phyloP scores from a whole-genome alignment of 2,888 invertebrate species.

The Tenthredo livida region DNA sequence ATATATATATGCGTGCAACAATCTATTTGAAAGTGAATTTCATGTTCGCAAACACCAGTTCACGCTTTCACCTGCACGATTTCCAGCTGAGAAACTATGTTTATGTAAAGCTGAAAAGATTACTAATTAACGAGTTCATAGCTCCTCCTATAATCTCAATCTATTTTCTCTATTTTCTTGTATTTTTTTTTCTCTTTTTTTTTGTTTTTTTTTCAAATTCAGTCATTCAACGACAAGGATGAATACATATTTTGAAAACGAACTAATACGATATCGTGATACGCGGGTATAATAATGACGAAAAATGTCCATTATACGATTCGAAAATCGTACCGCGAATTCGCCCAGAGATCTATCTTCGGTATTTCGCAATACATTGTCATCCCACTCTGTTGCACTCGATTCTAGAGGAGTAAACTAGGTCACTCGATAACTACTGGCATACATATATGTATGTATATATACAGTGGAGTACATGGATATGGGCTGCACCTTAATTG shows the following conservation, averaged over 20 bases:
- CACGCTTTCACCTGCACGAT: slow-evolving; percentile 73
- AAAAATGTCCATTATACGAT: no score
- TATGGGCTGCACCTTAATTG: slow-evolving; percentile 36
- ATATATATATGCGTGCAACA: slow-evolving; percentile 42
- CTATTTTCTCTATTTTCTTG: background rate
- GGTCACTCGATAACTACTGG: slow-evolving; percentile 50
- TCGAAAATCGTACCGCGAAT: background rate
- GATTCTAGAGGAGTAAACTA: slow-evolving; percentile 34
- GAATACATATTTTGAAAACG: background rate
- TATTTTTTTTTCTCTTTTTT: background rate
- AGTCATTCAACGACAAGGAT: background rate
- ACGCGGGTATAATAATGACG: no score
- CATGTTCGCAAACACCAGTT: slow-evolving; percentile 62
- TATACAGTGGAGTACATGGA: background rate
- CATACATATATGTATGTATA: slow-evolving; percentile 1
- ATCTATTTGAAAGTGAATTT: slow-evolving; percentile 68
- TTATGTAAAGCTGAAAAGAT: slow-evolving; percentile 47
- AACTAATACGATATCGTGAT: background rate
- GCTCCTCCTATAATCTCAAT: background rate
- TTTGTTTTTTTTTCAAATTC: background rate
- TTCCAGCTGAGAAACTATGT: slow-evolving; percentile 66
- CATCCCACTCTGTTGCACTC: slow-evolving; percentile 35
- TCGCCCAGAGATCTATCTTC: background rate
- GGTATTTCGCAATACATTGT: slow-evolving; percentile 20
- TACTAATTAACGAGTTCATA: slow-evolving; percentile 37